phyloP scores from a whole-genome alignment of 92 coral and sea anemone genomes.

The Parazoanthus atlanticus region DNA sequence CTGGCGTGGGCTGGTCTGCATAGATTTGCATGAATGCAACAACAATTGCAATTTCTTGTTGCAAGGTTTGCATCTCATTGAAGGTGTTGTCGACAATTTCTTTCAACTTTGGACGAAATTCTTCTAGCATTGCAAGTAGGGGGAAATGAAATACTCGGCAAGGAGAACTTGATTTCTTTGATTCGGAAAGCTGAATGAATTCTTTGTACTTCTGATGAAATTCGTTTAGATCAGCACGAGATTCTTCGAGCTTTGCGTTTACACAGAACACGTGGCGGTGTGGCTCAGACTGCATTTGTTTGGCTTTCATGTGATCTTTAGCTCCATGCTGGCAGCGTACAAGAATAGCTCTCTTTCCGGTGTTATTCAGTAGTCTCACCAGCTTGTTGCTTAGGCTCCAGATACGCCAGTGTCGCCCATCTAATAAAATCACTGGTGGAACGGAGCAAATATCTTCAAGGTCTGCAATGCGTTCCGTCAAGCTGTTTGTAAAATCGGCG shows the following conservation, averaged over 20 bases:
- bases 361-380: constrained; percentile 60
- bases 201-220: constrained; percentile 65
- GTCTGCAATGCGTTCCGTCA: constrained; percentile 68
- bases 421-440: constrained; percentile 64
- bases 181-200: constrained; percentile 42
- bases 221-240: constrained; percentile 62
- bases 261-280: constrained; percentile 61
- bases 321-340: constrained; percentile 71
- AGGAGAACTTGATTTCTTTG: constrained; percentile 1
- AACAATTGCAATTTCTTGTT: constrained; percentile 70
- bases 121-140: constrained; percentile 70
- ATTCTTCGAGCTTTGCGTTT: constrained; percentile 76
- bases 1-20: constrained; percentile 73
- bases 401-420: constrained; percentile 71
- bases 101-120: constrained; percentile 62
- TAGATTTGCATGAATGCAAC: constrained; percentile 76
- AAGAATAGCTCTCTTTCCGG: constrained; percentile 68
- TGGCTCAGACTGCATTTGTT: constrained; percentile 47
- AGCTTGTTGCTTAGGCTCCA: constrained; percentile 62
- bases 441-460: constrained; percentile 68
- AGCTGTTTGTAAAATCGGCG: constrained; percentile 50
- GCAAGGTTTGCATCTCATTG: constrained; percentile 55
- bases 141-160: constrained; percentile 86
- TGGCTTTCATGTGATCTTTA: constrained; percentile 16
- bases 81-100: constrained; percentile 63